Evolutionary conservation across 2,888 invertebrate species (phyloP), one percentile per base, ranked within the genome.

Genomic region (Lochmaea crataegi): DNA sequence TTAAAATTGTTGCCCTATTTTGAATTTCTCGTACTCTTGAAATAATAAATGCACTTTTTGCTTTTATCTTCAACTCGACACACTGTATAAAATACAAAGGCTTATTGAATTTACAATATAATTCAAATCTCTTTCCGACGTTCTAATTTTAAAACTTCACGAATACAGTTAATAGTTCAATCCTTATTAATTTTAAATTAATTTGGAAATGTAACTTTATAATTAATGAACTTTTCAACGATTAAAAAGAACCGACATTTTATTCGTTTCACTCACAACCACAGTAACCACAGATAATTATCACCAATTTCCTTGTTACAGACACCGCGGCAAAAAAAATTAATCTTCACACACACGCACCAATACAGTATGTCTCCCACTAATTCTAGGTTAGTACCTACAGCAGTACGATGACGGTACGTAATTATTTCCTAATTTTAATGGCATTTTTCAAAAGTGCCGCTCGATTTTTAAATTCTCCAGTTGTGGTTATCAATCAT

Each of bases 391-490:
- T 63, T 42, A 18, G 7, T 63, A 63, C 61, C 61, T 63, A 63
- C 61, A 63, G 61, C 61, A 18, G 22, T 60, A 45, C 32, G 32
- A 16, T 16, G 16, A 16, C 9, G 32, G 11, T 63, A 60, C 57
- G 38, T 42, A 53, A 57, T 22, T 56, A 65, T 65, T 69, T 61
- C 68, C 61, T 14, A 69, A 69, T 68, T 68, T 61, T 51, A 61
- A 68, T 68, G 32, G 32, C 61, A 26, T 61, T 38, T 69, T 38
- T 69, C 68, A 69, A 69, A 69, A 61, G 32, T 53, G 48, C 68
- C 68, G 68, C 68, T 38, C 16, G 14, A 12, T 41, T 42, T 48
- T 61, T 63, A 51, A 60, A 60, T 61, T 45, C 32, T 14, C n/a
- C 38, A 12, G 32, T 14, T 65, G 61, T 18, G 42, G 61, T 63